Base-by-base conservation (phyloP, 2,888 invertebrate species). In the Acanthoscelides obtectus region DNA sequence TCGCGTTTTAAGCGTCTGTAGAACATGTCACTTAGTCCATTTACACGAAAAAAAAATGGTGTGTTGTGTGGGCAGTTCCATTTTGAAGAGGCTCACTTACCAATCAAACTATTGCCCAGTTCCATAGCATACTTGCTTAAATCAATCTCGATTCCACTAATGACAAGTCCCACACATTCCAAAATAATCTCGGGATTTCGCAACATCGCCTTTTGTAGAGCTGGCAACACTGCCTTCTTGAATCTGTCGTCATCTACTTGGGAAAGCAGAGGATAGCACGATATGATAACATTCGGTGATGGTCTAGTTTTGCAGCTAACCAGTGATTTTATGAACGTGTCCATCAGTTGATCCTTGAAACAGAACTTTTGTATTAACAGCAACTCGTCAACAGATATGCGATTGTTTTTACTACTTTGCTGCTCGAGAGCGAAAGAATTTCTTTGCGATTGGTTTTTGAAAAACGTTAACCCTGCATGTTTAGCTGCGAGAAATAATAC, bases 121-220 rank as follows among this genome's bases (percentile, higher is more conserved):
- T 94, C 94, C 65, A 89, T 84, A 5, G 93, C 92, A 83, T 93
- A 92, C 69, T 90, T 89, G 81, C 95, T 95, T 22, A 97, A 87
- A 82, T 95, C 93, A 3, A 96, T 84, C 70, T 90, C 88, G 5
- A 96, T 82, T 70, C 91, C 91, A 6, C 88, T 72, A 22, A 97
- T 85, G 73, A 97, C 91, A 68, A 91, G 88, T 0, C 94, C 94
- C 64, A 97, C 93, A 20, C 92, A 91, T 83, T 93, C 90, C 21
- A 97, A 88, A 75, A 95, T 93, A 70, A 96, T 91, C 88, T 99
- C 99, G 0, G 99, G 98, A 86, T 95, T 97, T 69, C 99, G 87
- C 25, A 99, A 87, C 91, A 98, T 93, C 21, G 96, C 92, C 83
- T 97, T 96, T 83, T 96, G 95, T 71, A 97, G 87, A 0, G 95